These are phyloP conservation scores for Molossus alvarezi DNA, from an alignment of 2,797 vertebrate genomes.

Conservation along the genomic window DNA sequence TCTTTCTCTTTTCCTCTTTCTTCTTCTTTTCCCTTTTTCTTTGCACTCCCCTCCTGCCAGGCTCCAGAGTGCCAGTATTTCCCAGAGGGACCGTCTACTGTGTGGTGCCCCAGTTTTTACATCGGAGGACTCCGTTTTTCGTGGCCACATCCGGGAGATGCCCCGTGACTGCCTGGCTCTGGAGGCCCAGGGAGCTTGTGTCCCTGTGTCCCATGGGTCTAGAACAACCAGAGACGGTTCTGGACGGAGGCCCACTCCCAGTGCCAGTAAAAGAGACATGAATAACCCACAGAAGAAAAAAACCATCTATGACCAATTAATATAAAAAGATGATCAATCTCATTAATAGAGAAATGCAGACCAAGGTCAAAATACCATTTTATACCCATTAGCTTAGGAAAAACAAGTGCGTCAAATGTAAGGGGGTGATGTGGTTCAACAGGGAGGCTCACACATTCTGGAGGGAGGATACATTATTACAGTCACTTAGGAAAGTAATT, in stretches of 20 bases:
- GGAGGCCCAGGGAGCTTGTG: background rate
- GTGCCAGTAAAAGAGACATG: background rate
- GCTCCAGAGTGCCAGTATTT: background rate
- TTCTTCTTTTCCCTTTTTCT: background rate
- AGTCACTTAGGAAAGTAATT: constrained; percentile 24
- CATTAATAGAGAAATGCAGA: constrained; percentile 12
- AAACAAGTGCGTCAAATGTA: background rate
- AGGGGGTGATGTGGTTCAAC: background rate
- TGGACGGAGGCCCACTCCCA: background rate
- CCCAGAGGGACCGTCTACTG: background rate
- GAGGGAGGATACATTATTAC: background rate
- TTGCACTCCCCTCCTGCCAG: background rate
- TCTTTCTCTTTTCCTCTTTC: background rate
- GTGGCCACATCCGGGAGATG: background rate
- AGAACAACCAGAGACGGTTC: background rate
- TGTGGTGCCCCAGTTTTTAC: background rate
- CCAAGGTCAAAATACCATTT: background rate
- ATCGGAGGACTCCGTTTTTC: background rate
- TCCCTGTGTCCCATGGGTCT: background rate
- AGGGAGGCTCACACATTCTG: background rate
- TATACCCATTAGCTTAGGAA: background rate
- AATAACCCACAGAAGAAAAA: constrained; percentile 36
- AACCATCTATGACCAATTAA: constrained; percentile 25
- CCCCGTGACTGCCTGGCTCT: background rate
- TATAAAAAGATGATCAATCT: constrained; percentile 4